Evolutionary conservation across 2,113 vertebrate genomes (phyloP), one percentile per base, ranked within the genome.

Genomic region (Regulus satrapa): DNA sequence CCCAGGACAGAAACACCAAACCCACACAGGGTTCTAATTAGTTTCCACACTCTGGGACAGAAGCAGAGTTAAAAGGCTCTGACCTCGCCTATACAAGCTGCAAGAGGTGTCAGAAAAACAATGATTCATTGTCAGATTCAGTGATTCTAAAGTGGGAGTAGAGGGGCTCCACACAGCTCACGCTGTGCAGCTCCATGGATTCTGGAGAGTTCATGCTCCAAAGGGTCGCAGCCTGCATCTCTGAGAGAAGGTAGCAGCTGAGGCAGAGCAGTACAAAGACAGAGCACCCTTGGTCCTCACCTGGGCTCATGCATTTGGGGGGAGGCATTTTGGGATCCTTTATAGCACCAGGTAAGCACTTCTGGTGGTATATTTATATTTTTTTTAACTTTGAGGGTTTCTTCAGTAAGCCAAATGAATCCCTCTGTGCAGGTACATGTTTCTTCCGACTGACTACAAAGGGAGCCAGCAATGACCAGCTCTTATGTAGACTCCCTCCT

Each of bases 181-280:
- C 0, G 0, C 16, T 32, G 26, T 54, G 55, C 46, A 62, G 19
- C 9, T 8, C 49, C 21, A 4, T 4, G 6, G 6, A 67, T 79
- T 83, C 46, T 59, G 32, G 45, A 28, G 12, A 32, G 18, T 18
- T 56, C 26, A 6, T n/a, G 36, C 40, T 83, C 26, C 63, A 19
- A 18, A 56, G 52, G 15, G 10, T 13, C 28, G 2, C 36, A 72
- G 32, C 38, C 45, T 76, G 16, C 14, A 26, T 13, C 21, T 61
- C 1, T 18, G 45, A 86, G 58, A 34, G 56, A 41, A 68, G 36
- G 19, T 52, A 75, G 32, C 4, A 51, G 46, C 18, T 34, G 52
- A 49, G 20, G 49, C 29, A 54, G n/a, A 61, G 46, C 40, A 46
- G 18, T 14, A 31, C 24, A 64, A 34, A 45, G 13, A 36, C 5